Evolutionary conservation across 2,888 invertebrate genomes (phyloP).

Genomic region (Rhagonycha fulva): DNA sequence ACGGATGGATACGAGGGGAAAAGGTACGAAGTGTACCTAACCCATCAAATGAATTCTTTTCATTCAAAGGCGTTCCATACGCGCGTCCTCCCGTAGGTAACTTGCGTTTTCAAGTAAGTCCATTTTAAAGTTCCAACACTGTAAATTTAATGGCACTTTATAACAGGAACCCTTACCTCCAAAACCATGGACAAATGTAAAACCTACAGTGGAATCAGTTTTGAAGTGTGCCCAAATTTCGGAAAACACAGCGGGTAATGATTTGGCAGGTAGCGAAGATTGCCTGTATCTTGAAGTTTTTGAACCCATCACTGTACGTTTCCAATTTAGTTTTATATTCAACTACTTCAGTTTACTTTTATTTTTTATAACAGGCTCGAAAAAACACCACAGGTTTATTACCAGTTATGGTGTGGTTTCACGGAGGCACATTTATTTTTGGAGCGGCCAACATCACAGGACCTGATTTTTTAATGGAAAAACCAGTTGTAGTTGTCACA

Average conservation of each 20-base stretch:
- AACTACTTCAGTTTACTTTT: neutral
- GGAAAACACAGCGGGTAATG: neutral
- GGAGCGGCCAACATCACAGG: conserved; percentile 25
- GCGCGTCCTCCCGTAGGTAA: neutral
- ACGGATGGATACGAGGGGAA: neutral
- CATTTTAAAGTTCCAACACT: neutral
- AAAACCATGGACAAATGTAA: conserved; percentile 3
- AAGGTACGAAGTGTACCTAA: neutral
- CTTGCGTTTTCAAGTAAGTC: neutral
- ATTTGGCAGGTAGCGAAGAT: conserved; percentile 19
- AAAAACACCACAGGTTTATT: conserved; percentile 24
- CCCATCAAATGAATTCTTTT: neutral
- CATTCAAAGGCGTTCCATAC: neutral
- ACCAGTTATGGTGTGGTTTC: conserved; percentile 39
- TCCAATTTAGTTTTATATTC: neutral
- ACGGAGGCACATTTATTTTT: conserved; percentile 38
- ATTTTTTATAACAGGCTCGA: neutral
- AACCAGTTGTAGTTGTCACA: conserved; percentile 36
- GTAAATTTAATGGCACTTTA: neutral
- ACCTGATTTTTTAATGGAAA: conserved; percentile 37
- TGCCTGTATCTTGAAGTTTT: conserved; percentile 15
- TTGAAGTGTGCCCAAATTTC: conserved; percentile 8
- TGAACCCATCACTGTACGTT: conserved; percentile 7
- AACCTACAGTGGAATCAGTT: neutral
- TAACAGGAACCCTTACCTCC: conserved; percentile 10